These are phyloP conservation scores for Sylvicola fuscatus DNA, from an alignment of 2,888 invertebrate genomes.

Conservation along the genomic window DNA sequence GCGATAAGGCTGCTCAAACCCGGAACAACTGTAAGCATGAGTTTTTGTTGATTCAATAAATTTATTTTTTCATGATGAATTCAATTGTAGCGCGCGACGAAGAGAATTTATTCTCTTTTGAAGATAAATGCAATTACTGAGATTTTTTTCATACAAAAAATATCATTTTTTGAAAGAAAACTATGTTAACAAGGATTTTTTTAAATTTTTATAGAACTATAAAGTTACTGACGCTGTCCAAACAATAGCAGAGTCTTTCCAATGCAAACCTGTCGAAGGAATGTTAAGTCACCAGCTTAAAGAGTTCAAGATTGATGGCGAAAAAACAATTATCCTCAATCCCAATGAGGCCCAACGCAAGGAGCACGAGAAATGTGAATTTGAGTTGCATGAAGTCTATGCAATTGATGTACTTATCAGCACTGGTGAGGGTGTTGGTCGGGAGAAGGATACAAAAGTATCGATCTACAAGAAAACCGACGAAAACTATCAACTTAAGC, in stretches of 20 bases:
- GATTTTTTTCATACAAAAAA: conserved; percentile 1
- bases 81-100: conserved; percentile 3
- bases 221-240: conserved; percentile 81
- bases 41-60: conserved; percentile 6
- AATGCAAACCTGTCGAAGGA: conserved; percentile 95
- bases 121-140: not conserved
- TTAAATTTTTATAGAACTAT: conserved; percentile 44
- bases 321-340: conserved; percentile 93
- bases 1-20: conserved; percentile 83
- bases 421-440: conserved; percentile 84
- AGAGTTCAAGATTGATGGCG: conserved; percentile 92
- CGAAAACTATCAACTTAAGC: conserved; percentile 87
- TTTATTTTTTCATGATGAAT: not conserved
- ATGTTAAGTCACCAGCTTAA: conserved; percentile 91
- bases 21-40: conserved; percentile 53
- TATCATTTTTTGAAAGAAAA: not conserved
- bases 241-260: conserved; percentile 79
- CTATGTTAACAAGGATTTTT: not conserved
- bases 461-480: conserved; percentile 98
- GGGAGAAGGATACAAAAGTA: conserved; percentile 84
- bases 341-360: conserved; percentile 92
- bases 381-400: conserved; percentile 94
- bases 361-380: conserved; percentile 90
- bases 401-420: conserved; percentile 96
- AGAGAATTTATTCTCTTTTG: not conserved